Percentiles rank a stretch among this genome's conserved stretches.
Conservation (phyloP, 2,113 vertebrate genomes). For the Empidonax alnorum region DNA sequence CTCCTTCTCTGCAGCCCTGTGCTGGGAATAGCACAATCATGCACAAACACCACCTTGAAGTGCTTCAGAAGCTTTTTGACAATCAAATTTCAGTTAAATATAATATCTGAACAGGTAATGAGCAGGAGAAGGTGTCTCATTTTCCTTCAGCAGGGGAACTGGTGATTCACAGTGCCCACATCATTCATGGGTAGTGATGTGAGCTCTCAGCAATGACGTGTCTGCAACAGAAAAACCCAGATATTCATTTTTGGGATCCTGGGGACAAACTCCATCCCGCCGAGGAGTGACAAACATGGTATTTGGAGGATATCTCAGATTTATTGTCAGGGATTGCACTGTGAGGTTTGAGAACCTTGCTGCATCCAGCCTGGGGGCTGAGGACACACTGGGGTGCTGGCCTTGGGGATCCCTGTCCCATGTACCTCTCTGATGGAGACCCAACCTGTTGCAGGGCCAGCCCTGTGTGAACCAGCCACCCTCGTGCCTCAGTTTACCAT, state of each 20-base stretch:
- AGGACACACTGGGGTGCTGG: background rate
- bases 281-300: fast-evolving
- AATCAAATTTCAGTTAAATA: background rate
- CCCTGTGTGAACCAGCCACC: background rate
- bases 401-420: background rate
- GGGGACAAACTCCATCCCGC: background rate
- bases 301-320: background rate
- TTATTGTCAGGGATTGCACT: background rate
- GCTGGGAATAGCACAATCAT: fast-evolving
- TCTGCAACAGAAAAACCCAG: background rate
- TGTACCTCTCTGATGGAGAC: background rate
- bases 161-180: background rate
- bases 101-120: background rate
- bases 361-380: background rate
- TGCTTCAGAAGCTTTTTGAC: background rate
- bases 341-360: background rate
- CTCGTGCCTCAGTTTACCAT: background rate
- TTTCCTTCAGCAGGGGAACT: background rate
- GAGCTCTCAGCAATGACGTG: fast-evolving
- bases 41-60: background rate
- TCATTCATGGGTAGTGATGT: background rate
- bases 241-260: background rate
- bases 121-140: background rate
- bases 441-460: background rate
- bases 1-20: background rate